Percentiles rank a stretch among this genome's conserved stretches.
These are phyloP conservation scores for Melanerpes formicivorus DNA, from an alignment of 2,113 vertebrate species.

Conservation along the genomic window DNA sequence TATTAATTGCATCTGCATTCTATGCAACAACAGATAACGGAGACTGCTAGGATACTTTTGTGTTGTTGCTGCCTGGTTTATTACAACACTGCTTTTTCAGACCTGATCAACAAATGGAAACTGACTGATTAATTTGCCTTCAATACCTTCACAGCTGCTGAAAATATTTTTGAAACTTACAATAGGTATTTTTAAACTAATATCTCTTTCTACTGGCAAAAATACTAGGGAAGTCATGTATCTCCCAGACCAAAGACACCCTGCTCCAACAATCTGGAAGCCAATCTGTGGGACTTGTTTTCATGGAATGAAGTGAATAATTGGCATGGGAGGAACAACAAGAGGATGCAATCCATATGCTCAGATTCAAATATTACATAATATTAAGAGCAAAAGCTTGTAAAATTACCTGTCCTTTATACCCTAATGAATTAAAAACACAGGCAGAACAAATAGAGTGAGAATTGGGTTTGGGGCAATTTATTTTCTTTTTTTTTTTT, in stretches of 20 bases:
- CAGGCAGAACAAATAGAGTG: not conserved
- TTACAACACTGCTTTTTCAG: conserved; percentile 73
- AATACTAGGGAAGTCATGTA: not conserved
- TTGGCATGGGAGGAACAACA: not conserved
- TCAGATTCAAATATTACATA: not conserved
- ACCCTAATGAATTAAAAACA: not conserved
- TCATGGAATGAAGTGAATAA: not conserved
- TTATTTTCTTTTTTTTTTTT: not conserved
- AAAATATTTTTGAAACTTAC: conserved; percentile 69
- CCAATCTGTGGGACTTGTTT: not conserved
- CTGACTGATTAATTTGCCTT: conserved; percentile 82
- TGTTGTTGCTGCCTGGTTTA: conserved; percentile 80
- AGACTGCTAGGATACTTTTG: conserved; percentile 66
- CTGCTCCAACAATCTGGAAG: not conserved
- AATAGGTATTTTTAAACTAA: not conserved
- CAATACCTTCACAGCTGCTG: conserved; percentile 75
- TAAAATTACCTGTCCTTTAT: not conserved
- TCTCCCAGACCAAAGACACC: not conserved
- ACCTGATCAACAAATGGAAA: conserved; percentile 84
- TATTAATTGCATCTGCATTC: conserved; percentile 59
- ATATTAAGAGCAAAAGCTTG: not conserved
- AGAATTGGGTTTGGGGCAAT: not conserved
- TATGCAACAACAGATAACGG: conserved; percentile 13
- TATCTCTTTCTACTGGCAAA: not conserved
- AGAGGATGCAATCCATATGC: not conserved